These are phyloP conservation scores for Caretta caretta DNA, from an alignment of 2,113 vertebrate species.

Conservation along the genomic window DNA sequence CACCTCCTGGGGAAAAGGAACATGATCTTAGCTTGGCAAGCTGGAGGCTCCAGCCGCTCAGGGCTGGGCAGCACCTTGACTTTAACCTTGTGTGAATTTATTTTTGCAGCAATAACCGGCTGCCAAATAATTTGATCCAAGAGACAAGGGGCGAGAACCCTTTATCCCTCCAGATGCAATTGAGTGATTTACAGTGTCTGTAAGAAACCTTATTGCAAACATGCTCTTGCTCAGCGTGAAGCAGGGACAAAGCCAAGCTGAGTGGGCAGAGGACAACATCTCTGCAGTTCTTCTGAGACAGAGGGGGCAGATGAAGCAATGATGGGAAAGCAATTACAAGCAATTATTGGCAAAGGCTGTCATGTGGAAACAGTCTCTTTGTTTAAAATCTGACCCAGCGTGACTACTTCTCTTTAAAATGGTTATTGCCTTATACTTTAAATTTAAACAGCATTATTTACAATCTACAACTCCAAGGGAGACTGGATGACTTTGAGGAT, in stretches of 20 bases:
- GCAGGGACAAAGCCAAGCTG: neutral
- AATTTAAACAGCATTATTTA: constrained; percentile 46
- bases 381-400: constrained; percentile 65
- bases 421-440: constrained; percentile 47
- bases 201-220: constrained; percentile 13
- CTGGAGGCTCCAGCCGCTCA: neutral
- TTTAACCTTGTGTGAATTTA: neutral
- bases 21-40: neutral
- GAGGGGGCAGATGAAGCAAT: constrained; percentile 16
- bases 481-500: neutral
- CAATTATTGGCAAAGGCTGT: constrained; percentile 65
- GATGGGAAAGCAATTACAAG: constrained; percentile 65
- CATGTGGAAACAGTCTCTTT: constrained; percentile 56
- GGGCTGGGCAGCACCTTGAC: neutral
- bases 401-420: constrained; percentile 47
- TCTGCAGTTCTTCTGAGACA: neutral
- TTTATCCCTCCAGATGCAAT: constrained; percentile 54
- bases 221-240: neutral
- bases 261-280: constrained; percentile 1
- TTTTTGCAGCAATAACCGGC: constrained; percentile 41
- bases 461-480: constrained; percentile 31
- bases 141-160: constrained; percentile 33
- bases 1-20: neutral
- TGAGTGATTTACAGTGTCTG: neutral
- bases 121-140: constrained; percentile 29